Evolutionary conservation across 1,140 invertebrate genomes (phyloP).

Genomic region (Pinna nobilis): DNA sequence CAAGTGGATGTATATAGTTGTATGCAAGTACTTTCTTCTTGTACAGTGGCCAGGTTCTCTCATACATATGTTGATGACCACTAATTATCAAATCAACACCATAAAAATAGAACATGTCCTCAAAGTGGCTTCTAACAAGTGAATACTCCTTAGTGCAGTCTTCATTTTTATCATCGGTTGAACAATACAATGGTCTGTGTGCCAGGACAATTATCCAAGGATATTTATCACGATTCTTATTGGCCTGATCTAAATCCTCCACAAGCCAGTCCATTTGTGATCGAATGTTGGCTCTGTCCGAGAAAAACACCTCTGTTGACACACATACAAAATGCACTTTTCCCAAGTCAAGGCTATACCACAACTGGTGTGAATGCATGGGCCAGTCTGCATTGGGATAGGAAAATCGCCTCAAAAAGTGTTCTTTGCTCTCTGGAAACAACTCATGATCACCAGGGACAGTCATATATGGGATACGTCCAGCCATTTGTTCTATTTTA

Average conservation of each 20-base stretch:
- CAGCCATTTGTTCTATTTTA: slow-evolving; percentile 66
- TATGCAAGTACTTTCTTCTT: slow-evolving; percentile 81
- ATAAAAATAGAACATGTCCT: slow-evolving; percentile 89
- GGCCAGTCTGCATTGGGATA: slow-evolving; percentile 71
- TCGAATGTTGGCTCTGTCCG: slow-evolving; percentile 35
- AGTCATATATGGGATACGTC: slow-evolving; percentile 74
- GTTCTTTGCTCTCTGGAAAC: slow-evolving; percentile 56
- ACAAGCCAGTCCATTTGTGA: slow-evolving; percentile 61
- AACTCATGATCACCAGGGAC: slow-evolving; percentile 75
- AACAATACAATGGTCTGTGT: slow-evolving; percentile 72
- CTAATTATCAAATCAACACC: slow-evolving; percentile 96
- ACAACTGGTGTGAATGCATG: slow-evolving; percentile 67
- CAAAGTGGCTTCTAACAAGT: slow-evolving; percentile 76
- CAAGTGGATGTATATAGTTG: slow-evolving; percentile 60
- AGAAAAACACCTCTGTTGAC: slow-evolving; percentile 61
- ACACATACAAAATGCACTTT: slow-evolving; percentile 66
- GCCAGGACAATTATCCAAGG: slow-evolving; percentile 73
- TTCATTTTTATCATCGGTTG: slow-evolving; percentile 52
- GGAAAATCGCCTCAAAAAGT: slow-evolving; percentile 71
- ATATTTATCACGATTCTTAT: slow-evolving; percentile 55
- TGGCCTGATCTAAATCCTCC: slow-evolving; percentile 58
- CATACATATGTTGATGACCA: slow-evolving; percentile 98
- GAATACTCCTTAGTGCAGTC: slow-evolving; percentile 48
- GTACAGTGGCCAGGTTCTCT: slow-evolving; percentile 95
- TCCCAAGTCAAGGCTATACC: slow-evolving; percentile 74